phyloP scores from a whole-genome alignment of 2,113 vertebrate genomes.

The Cyanistes caeruleus region DNA sequence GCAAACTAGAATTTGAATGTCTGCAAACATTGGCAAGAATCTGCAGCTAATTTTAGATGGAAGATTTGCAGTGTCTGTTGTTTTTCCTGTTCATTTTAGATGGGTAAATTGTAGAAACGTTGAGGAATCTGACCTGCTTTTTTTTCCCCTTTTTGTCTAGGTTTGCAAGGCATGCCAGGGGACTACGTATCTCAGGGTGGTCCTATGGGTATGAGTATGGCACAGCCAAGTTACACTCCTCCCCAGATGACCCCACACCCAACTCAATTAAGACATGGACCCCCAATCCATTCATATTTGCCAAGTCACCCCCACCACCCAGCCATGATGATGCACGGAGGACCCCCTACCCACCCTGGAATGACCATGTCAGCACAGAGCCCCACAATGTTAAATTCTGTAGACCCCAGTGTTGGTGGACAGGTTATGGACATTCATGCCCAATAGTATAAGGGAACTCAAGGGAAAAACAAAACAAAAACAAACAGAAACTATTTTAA shows the following conservation, averaged over 20 bases:
- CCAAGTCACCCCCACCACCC: constrained; percentile 86
- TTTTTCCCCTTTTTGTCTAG: constrained; percentile 77
- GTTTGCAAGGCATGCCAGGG: constrained; percentile 96
- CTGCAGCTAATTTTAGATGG: constrained; percentile 84
- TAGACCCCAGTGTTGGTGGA: constrained; percentile 90
- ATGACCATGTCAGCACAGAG: constrained; percentile 94
- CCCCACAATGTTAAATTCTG: constrained; percentile 88
- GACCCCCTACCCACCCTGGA: constrained; percentile 90
- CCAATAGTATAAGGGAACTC: constrained; percentile 93
- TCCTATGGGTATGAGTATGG: constrained; percentile 99
- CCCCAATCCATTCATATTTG: constrained; percentile 87
- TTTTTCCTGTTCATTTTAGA: constrained; percentile 80
- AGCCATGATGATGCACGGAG: constrained; percentile 97
- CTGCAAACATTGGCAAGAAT: constrained; percentile 85
- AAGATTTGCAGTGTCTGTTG: constrained; percentile 85
- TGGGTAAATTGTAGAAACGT: constrained; percentile 76
- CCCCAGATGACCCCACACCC: constrained; percentile 91
- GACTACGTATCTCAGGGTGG: constrained; percentile 97
- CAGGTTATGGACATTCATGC: constrained; percentile 94
- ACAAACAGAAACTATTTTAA: constrained; percentile 87
- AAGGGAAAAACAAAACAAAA: constrained; percentile 77
- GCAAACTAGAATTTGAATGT: constrained; percentile 86
- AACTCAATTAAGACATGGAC: constrained; percentile 90
- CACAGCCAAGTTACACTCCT: constrained; percentile 90
- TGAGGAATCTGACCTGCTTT: constrained; percentile 79